Conservation (phyloP, 2,888 invertebrate species). For the Microplitis manilae region DNA sequence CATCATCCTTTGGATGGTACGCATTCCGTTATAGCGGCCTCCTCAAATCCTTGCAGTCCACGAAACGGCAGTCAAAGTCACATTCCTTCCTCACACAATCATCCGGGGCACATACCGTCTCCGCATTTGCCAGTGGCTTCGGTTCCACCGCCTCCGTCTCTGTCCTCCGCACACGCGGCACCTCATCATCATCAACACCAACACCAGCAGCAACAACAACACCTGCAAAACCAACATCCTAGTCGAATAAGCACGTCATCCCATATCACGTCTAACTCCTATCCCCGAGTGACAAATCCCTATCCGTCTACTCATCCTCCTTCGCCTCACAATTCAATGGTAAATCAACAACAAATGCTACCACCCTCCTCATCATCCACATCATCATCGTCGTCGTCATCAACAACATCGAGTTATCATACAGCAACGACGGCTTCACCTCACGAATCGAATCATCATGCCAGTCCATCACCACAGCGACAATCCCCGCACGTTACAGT, state of each 20-base stretch:
- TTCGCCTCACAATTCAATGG: conserved; percentile 47
- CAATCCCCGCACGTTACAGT: conserved; percentile 61
- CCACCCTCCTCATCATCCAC: conserved; percentile 50
- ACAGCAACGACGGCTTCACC: conserved; percentile 47
- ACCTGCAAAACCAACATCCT: conserved; percentile 50
- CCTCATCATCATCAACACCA: conserved; percentile 61
- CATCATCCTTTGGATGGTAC: conserved; percentile 46
- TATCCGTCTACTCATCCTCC: conserved; percentile 46
- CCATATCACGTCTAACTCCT: conserved; percentile 49
- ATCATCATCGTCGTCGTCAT: conserved; percentile 36
- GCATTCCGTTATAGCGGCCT: conserved; percentile 48
- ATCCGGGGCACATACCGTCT: conserved; percentile 65
- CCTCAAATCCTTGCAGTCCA: conserved; percentile 58
- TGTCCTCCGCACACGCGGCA: conserved; percentile 43
- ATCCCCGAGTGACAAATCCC: conserved; percentile 39
- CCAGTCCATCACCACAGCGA: conserved; percentile 58
- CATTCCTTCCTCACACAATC: conserved; percentile 65
- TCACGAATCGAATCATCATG: conserved; percentile 57
- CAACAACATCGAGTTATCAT: conserved; percentile 48
- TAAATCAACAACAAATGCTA: conserved; percentile 57
- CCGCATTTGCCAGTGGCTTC: conserved; percentile 56
- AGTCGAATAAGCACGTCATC: conserved; percentile 57
- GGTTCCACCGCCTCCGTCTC: conserved; percentile 44
- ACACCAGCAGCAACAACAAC: conserved; percentile 45
- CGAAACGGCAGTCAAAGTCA: conserved; percentile 61